These are phyloP conservation scores for Limanda limanda DNA, from an alignment of 2,113 vertebrate genomes.

Conservation along the genomic window DNA sequence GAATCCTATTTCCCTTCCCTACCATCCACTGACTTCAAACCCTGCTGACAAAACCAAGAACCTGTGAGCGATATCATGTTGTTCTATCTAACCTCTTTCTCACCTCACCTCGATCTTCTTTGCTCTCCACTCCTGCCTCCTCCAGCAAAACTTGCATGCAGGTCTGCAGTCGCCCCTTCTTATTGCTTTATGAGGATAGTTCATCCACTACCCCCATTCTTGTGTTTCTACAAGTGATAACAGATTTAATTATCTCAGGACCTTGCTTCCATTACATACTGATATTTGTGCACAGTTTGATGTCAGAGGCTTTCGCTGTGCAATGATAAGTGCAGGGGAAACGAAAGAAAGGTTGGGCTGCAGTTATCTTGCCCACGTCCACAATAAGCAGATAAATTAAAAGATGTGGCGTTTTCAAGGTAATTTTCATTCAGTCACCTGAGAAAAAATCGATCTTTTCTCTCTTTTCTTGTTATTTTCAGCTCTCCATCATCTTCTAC, in stretches of 20 bases:
- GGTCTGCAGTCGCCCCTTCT: slow-evolving; percentile 23
- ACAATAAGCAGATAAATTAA: background rate
- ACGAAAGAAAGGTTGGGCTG: slow-evolving; percentile 1
- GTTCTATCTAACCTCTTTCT: slow-evolving; percentile 17
- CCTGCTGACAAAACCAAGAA: slow-evolving; percentile 25
- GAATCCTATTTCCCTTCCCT: slow-evolving; percentile 29
- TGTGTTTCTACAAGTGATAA: slow-evolving; percentile 72
- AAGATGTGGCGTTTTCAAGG: background rate
- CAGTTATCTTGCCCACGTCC: too few species aligned
- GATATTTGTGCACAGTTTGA: slow-evolving; percentile 47
- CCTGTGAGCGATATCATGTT: slow-evolving; percentile 25
- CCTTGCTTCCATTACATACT: slow-evolving; percentile 60
- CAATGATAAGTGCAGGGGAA: slow-evolving; percentile 24
- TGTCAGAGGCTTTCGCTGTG: slow-evolving; percentile 34
- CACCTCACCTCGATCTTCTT: slow-evolving; percentile 7
- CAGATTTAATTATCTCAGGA: slow-evolving; percentile 76
- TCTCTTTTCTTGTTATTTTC: background rate
- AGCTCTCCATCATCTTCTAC: background rate
- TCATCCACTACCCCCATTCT: background rate
- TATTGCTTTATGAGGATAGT: slow-evolving; percentile 36
- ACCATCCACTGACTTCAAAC: too few species aligned
- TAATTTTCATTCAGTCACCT: background rate
- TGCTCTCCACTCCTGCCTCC: slow-evolving; percentile 22
- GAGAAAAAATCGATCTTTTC: background rate
- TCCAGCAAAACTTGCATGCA: slow-evolving; percentile 45